Conservation (phyloP, 2,888 invertebrate species). For the Pocota personata region DNA sequence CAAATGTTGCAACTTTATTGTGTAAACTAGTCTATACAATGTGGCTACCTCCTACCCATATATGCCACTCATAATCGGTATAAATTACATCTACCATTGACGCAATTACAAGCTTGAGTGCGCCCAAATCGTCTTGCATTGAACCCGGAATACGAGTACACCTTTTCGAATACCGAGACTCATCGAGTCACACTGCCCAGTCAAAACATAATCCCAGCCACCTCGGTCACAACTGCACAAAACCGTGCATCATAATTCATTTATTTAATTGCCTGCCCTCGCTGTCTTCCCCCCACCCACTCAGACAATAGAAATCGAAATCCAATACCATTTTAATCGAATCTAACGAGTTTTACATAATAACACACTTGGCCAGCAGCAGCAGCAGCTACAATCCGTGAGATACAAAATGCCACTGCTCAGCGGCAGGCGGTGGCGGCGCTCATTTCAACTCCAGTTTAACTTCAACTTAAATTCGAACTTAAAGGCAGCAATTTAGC, state of each 20-base stretch:
- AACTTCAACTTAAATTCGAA: slow-evolving; percentile 30
- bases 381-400: slow-evolving; percentile 34
- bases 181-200: background rate
- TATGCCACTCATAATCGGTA: slow-evolving; percentile 22
- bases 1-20: slow-evolving; percentile 27
- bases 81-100: slow-evolving; percentile 52
- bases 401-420: slow-evolving; percentile 53
- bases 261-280: slow-evolving; percentile 58
- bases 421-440: no score
- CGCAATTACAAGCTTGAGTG: slow-evolving; percentile 62
- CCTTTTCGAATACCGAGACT: background rate
- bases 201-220: slow-evolving; percentile 25
- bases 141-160: slow-evolving; percentile 47
- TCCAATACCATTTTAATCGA: slow-evolving; percentile 50
- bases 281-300: background rate
- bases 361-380: slow-evolving; percentile 41
- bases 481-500: slow-evolving; percentile 50
- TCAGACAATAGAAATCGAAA: slow-evolving; percentile 18
- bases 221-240: background rate
- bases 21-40: slow-evolving; percentile 7
- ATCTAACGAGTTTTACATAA: slow-evolving; percentile 59
- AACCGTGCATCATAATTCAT: slow-evolving; percentile 52
- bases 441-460: slow-evolving; percentile 19
- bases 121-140: slow-evolving; percentile 16
- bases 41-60: background rate